These are phyloP conservation scores for Drosophila arizonae DNA, from an alignment of 1,140 invertebrate species.

Conservation along the genomic window DNA sequence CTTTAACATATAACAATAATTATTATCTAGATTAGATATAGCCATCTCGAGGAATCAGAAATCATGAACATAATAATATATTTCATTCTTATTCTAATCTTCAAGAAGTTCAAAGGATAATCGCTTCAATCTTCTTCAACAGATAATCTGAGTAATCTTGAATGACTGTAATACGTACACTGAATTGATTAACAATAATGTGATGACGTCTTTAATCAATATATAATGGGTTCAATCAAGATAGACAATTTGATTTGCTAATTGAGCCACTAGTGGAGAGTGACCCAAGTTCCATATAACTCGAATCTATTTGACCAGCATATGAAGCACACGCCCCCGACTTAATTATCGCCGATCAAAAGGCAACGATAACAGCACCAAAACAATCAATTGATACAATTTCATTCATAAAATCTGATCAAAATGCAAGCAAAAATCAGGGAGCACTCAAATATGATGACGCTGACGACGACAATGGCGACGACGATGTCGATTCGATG, in stretches of 20 bases:
- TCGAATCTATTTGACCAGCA: conserved; percentile 62
- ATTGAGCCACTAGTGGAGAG: conserved; percentile 51
- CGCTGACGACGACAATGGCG: conserved; percentile 39
- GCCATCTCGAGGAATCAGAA: background rate
- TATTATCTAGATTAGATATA: too few species aligned
- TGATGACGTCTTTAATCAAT: background rate
- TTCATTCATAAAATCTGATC: conserved; percentile 79
- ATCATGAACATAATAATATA: background rate
- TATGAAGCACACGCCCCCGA: conserved; percentile 56
- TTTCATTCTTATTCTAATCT: background rate
- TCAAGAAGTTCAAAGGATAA: too few species aligned
- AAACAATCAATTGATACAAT: conserved; percentile 81
- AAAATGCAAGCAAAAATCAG: conserved; percentile 75
- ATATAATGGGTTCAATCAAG: conserved; percentile 36
- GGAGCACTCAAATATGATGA: conserved; percentile 37
- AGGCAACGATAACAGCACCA: conserved; percentile 77
- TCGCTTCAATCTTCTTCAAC: too few species aligned
- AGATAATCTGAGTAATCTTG: too few species aligned
- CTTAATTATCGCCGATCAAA: conserved; percentile 77
- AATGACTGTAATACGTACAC: too few species aligned
- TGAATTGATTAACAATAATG: background rate
- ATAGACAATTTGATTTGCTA: conserved; percentile 70
- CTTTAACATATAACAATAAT: background rate
- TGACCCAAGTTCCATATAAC: conserved; percentile 65
- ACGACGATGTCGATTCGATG: conserved; percentile 25